Evolutionary conservation across 2,113 vertebrate genomes (phyloP).

Genomic region (Laticauda laticaudata): DNA sequence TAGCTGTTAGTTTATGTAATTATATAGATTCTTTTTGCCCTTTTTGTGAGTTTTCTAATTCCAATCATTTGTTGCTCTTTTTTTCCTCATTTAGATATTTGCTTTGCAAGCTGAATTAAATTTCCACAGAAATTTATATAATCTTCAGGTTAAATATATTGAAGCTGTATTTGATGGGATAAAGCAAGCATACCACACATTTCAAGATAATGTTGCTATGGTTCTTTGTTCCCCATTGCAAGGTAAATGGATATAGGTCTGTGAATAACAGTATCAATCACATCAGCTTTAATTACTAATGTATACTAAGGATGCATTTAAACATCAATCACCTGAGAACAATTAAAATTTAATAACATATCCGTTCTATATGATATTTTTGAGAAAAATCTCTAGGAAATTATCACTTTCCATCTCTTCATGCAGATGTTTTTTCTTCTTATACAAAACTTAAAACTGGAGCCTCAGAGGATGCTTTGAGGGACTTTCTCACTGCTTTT

Average conservation of each 20-base stretch:
- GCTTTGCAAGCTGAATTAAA: constrained; percentile 57
- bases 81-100: constrained; percentile 41
- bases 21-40: neutral
- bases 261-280: neutral
- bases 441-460: constrained; percentile 54
- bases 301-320: neutral
- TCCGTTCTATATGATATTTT: neutral
- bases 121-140: constrained; percentile 60
- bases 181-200: constrained; percentile 59
- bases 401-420: neutral
- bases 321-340: neutral
- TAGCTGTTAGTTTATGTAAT: neutral
- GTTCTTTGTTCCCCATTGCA: constrained; percentile 56
- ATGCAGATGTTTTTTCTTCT: constrained; percentile 58
- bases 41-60: neutral
- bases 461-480: constrained; percentile 49
- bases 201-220: constrained; percentile 60
- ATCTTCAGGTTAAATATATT: constrained; percentile 52
- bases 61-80: neutral
- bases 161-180: constrained; percentile 55
- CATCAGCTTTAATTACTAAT: neutral
- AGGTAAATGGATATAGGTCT: constrained; percentile 40
- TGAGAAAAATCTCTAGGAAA: neutral
- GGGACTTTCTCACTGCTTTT: constrained; percentile 58
- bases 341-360: neutral